These are phyloP conservation scores for Drosophila kurseongensis DNA, from an alignment of 1,140 invertebrate species.

Conservation along the genomic window DNA sequence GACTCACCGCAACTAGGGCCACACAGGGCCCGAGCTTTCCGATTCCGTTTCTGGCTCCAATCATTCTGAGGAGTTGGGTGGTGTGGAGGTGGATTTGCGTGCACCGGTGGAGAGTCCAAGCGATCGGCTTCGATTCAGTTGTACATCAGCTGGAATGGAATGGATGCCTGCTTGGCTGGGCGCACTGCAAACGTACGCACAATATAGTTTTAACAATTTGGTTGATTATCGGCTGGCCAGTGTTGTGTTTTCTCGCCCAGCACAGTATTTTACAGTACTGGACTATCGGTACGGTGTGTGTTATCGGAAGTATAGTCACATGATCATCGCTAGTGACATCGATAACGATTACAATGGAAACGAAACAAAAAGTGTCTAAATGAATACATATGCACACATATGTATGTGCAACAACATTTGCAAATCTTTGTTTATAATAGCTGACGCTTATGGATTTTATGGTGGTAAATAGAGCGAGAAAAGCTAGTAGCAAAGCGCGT, in stretches of 20 bases:
- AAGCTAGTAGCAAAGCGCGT: conserved; percentile 28
- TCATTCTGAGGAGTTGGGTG: conserved; percentile 45
- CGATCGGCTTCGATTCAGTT: conserved; percentile 50
- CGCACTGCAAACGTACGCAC: conserved; percentile 45
- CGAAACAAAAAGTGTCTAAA: conserved; percentile 44
- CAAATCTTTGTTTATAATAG: conserved; percentile 78
- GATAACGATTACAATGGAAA: conserved; percentile 26
- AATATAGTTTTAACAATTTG: conserved; percentile 34
- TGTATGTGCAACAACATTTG: conserved; percentile 77
- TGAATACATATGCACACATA: conserved; percentile 52
- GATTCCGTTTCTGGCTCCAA: conserved; percentile 54
- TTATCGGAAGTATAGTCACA: not conserved
- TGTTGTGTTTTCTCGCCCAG: conserved; percentile 12
- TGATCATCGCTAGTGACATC: not conserved
- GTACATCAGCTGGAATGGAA: conserved; percentile 67
- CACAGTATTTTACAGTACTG: not conserved
- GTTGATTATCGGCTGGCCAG: conserved; percentile 31
- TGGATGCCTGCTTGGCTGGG: conserved; percentile 17
- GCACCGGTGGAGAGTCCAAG: conserved; percentile 43
- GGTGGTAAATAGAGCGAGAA: conserved; percentile 60
- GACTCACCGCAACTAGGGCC: conserved; percentile 71
- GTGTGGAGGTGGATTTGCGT: conserved; percentile 38
- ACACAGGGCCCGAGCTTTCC: conserved; percentile 61
- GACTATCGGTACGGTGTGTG: not conserved
- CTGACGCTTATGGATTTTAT: conserved; percentile 70